Evolutionary conservation across 1,140 invertebrate species (phyloP).

Genomic region (Ptiloglossa arizonensis): DNA sequence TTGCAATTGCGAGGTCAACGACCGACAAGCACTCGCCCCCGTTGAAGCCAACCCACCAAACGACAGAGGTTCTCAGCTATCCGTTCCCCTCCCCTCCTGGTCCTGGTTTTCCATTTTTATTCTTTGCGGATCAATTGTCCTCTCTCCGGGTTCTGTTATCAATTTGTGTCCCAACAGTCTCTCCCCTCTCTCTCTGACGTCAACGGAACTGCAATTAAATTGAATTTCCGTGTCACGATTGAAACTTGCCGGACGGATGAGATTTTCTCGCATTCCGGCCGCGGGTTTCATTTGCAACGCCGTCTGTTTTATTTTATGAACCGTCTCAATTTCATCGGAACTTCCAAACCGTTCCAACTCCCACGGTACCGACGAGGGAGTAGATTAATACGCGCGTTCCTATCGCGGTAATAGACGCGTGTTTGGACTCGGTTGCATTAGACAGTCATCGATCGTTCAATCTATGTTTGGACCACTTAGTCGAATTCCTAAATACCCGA

Average conservation of each 20-base stretch:
- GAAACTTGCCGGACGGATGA: not conserved
- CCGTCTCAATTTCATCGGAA: not conserved
- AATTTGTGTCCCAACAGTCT: not conserved
- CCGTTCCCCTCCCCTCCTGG: not conserved
- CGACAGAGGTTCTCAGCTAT: slow-evolving; percentile 42
- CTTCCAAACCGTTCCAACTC: not conserved
- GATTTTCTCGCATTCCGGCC: not conserved
- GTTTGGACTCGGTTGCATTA: slow-evolving; percentile 7
- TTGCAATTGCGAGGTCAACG: slow-evolving; percentile 51
- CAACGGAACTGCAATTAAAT: not conserved
- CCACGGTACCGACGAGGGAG: too few relatives aligned
- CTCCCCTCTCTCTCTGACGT: too few relatives aligned
- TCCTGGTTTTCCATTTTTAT: too few relatives aligned
- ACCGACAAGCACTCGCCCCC: slow-evolving; percentile 41
- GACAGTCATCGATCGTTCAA: not conserved
- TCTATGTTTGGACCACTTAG: slow-evolving; percentile 28
- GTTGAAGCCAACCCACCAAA: slow-evolving; percentile 35
- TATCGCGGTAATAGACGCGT: slow-evolving; percentile 14
- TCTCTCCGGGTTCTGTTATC: not conserved
- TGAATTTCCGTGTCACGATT: not conserved
- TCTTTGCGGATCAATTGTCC: not conserved
- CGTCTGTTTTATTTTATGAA: not conserved
- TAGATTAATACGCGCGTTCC: not conserved
- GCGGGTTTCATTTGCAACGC: not conserved
- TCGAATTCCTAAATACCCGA: slow-evolving; percentile 18